Evolutionary conservation across 2,797 vertebrate species (phyloP), one percentile per base, ranked within the genome.

Genomic region (Sebastes minor): DNA sequence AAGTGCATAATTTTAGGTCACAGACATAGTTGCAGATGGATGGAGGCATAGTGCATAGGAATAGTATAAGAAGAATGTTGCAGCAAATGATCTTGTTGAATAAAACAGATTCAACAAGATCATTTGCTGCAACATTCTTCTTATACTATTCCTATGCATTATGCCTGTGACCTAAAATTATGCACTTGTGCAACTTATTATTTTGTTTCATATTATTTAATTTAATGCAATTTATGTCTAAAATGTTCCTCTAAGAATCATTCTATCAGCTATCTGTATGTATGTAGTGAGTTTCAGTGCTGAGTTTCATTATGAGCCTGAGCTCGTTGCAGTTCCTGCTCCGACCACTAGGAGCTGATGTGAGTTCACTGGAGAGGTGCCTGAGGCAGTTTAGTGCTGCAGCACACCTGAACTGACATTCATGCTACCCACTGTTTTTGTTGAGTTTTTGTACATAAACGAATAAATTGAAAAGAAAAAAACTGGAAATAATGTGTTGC

Each of bases 321-420:
- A 61, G 33, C 12, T 11, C 13, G 67, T 6, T 94, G 93, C 86
- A 90, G 73, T 94, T 85, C 90, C 76, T 1, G 0, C 6, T 83
- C 10, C 16, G 5, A 56, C 93, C 95, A 61, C 93, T 94, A 95
- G 95, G 93, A 92, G 95, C 80, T 94, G 93, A 92, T 82, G 78
- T 91, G 89, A 91, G 88, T 82, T 93, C 89, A 90, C 81, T 59
- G 42, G 71, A 92, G 84, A 84, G 62, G 42, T 1, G 70, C 74
- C 71, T 38, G 75, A 59, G 84, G 82, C 86, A 30, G 67, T 16
- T 32, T 23, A 32, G 8, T 28, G 74, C 68, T 82, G 79, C 81
- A 38, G 73, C 65, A 62, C 77, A 86, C 86, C 83, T 88, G 78
- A 35, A 52, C 38, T 61, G 13, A 64, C 33, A 23, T 9, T 18